A percentile compares a stretch with the other conserved stretches of the same genome.
Conservation (phyloP, 2,113 vertebrate genomes). For the Peromyscus polionotus region DNA sequence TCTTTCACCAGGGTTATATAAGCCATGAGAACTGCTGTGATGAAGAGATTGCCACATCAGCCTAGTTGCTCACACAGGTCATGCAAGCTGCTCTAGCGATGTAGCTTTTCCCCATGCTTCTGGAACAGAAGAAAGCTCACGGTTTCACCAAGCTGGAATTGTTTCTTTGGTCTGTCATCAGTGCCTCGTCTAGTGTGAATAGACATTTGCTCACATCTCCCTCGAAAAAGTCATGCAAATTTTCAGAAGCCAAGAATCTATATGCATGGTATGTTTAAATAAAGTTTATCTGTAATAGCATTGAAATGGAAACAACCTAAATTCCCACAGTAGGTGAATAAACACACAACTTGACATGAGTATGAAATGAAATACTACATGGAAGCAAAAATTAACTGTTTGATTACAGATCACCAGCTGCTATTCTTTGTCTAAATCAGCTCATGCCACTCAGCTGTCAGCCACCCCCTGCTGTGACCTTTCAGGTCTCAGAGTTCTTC, state of each 20-base stretch:
- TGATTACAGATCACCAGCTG: background rate
- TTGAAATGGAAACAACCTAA: background rate
- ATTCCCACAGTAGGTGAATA: background rate
- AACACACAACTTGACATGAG: background rate
- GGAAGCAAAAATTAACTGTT: background rate
- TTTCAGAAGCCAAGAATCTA: background rate
- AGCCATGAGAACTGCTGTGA: background rate
- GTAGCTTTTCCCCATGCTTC: background rate
- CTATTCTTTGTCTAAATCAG: background rate
- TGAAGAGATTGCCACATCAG: background rate
- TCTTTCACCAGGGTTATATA: background rate
- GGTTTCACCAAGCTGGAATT: background rate
- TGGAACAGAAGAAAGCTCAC: background rate
- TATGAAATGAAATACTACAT: background rate
- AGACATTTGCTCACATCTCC: background rate
- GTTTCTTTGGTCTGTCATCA: background rate
- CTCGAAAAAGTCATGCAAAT: background rate
- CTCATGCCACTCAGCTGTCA: background rate
- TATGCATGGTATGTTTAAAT: background rate
- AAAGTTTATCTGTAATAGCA: background rate
- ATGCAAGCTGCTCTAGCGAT: background rate
- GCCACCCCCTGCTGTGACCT: background rate
- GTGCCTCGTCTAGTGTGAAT: background rate
- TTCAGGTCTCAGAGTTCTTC: background rate
- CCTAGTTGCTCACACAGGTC: background rate